These are phyloP conservation scores for Glomeris maerens DNA, from an alignment of 1,140 invertebrate genomes.

Conservation along the genomic window DNA sequence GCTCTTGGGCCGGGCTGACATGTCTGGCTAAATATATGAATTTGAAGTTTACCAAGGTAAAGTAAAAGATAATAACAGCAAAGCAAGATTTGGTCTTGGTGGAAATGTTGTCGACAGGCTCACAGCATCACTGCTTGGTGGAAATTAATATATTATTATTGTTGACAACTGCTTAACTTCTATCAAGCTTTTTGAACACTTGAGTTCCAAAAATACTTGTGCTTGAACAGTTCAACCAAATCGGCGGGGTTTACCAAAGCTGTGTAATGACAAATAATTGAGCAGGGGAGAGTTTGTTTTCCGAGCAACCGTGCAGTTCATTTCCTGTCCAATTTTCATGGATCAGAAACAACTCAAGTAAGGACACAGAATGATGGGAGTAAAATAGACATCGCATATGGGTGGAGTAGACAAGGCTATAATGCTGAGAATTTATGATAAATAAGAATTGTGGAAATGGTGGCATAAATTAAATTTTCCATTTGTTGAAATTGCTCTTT, in stretches of 20 bases:
- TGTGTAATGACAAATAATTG: conserved; percentile 16
- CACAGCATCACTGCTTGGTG: neutral
- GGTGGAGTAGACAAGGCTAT: conserved; percentile 27
- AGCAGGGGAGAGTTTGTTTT: conserved; percentile 18
- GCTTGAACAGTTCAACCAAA: conserved; percentile 28
- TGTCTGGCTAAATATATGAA: conserved; percentile 28
- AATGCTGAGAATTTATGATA: conserved; percentile 24
- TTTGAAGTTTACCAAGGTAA: conserved; percentile 35
- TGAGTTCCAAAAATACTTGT: conserved; percentile 25
- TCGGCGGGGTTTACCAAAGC: conserved; percentile 17
- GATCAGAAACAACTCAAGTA: conserved; percentile 15
- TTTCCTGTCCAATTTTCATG: conserved; percentile 30
- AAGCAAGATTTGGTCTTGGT: conserved; percentile 14
- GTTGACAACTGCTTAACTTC: conserved; percentile 33
- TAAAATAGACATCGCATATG: conserved; percentile 16
- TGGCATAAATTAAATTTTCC: conserved; percentile 28
- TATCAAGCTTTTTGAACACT: conserved; percentile 24
- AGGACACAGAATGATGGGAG: conserved; percentile 12
- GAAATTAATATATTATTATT: conserved; percentile 23
- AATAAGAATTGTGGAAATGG: conserved; percentile 28
- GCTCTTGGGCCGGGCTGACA: conserved; percentile 23
- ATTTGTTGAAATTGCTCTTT: conserved; percentile 22
- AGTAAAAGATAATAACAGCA: conserved; percentile 19
- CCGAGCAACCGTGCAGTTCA: conserved; percentile 24
- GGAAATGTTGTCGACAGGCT: neutral